Conservation (phyloP, 2,888 invertebrate genomes). For the Choristoneura rosaceana region DNA sequence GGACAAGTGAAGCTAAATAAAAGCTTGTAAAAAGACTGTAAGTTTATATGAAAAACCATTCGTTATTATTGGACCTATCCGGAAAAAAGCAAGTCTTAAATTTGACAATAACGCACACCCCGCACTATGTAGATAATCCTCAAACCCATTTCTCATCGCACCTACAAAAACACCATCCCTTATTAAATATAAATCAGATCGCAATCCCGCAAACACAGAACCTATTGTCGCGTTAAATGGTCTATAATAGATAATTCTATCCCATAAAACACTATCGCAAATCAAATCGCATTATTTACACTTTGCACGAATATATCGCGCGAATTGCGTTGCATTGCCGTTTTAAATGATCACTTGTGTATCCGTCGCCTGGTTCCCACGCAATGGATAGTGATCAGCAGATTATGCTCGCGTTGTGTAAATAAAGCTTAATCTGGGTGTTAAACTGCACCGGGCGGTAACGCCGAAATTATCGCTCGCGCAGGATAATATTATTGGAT, state of each 20-base stretch:
- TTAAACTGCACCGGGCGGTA: conserved; percentile 32
- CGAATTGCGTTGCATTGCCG: neutral
- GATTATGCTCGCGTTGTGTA: neutral
- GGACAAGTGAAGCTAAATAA: too few relatives aligned
- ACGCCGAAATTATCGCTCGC: conserved; percentile 61
- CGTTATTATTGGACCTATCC: neutral
- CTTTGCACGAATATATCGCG: neutral
- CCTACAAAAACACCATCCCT: neutral
- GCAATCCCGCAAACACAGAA: conserved; percentile 14
- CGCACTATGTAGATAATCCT: neutral
- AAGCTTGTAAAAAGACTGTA: too few relatives aligned
- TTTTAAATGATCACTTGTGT: neutral
- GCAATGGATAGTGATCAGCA: neutral
- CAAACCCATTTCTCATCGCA: neutral
- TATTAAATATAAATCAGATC: conserved; percentile 11
- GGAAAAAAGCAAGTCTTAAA: neutral
- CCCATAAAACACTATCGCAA: conserved; percentile 41
- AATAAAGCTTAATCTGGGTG: conserved; percentile 33
- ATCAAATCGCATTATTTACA: conserved; percentile 21
- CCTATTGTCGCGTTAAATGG: conserved; percentile 39
- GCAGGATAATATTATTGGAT: conserved; percentile 72
- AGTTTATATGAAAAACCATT: neutral
- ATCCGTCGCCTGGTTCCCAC: neutral
- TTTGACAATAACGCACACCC: neutral
- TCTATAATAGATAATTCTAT: conserved; percentile 42